Evolutionary conservation across 2,888 invertebrate species (phyloP), one percentile per base, ranked within the genome.

Genomic region (Perithous albicinctus): DNA sequence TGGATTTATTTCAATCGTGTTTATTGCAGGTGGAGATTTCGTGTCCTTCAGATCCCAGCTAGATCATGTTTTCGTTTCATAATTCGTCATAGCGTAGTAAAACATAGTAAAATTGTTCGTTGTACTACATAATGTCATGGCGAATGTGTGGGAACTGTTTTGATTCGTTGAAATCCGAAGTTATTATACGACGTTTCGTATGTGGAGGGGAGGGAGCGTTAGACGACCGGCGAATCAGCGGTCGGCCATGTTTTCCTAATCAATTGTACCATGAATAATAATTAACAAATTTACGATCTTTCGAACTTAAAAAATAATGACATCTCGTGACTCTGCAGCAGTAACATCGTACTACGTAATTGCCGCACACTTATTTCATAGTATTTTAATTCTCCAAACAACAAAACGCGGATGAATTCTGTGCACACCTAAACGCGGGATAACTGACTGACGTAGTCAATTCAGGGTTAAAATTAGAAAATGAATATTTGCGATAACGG

Each of bases 191-290:
- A 59, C 26, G 46, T 72, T 32, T 18, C 18, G 8, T n/a, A 23
- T 8, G 7, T 2, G 29, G 26, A 70, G 56, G 69, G 46, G 63
- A 59, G 59, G 70, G n/a, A 41, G 32, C n/a, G 18, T 23, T 48
- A 43, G 18, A 23, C 59, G 59, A 59, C 77, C 80, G 77, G 77
- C 51, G 35, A 64, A 67, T 59, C 54, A 70, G 56, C 38, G 51
- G 38, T 56, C 70, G 41, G 66, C 59, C 64, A 51, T 67, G 2
- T 54, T 81, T 38, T 29, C 29, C 43, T 41, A 48, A 67, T 64
- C 23, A 38, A 8, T 29, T 18, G 59, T 41, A 59, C 12, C 54
- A 23, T 5, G 10, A n/a, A 15, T 18, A 41, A 10, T 10, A 64
- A 54, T 20, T 8, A n/a, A 46, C 20, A 35, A 67, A 43, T 63